phyloP scores from a whole-genome alignment of 2,113 vertebrate species.

The Cochlearius cochlearius region DNA sequence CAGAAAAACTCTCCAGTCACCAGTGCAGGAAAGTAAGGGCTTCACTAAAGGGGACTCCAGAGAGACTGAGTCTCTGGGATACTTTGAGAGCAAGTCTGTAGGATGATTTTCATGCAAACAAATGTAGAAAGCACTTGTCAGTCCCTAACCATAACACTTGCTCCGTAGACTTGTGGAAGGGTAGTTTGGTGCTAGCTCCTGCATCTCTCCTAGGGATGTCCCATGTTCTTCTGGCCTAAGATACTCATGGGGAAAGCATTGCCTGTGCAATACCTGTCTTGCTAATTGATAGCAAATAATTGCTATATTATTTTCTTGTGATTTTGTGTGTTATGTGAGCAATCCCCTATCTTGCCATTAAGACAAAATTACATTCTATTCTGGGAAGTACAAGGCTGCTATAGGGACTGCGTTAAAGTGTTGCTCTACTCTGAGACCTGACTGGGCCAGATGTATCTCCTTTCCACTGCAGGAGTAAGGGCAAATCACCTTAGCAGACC shows the following conservation, averaged over 20 bases:
- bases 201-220: not conserved
- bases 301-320: not conserved
- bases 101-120: not conserved
- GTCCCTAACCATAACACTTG: not conserved
- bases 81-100: not conserved
- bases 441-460: not conserved
- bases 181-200: not conserved
- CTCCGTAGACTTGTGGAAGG: not conserved
- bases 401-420: not conserved
- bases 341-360: not conserved
- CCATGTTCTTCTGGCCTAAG: not conserved
- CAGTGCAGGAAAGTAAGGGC: not conserved
- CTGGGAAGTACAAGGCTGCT: not conserved
- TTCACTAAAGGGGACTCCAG: not conserved
- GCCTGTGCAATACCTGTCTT: not conserved
- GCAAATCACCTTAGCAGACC: not conserved
- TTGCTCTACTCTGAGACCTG: not conserved
- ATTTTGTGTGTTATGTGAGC: not conserved
- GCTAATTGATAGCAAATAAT: not conserved
- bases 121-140: not conserved
- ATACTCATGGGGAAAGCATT: not conserved
- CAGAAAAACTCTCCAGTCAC: not conserved
- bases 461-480: not conserved
- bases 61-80: not conserved
- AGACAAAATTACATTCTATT: not conserved